A percentile compares a stretch with the other conserved stretches of the same genome.
Conservation (phyloP, 2,797 vertebrate genomes). For the Anguilla megastoma region DNA sequence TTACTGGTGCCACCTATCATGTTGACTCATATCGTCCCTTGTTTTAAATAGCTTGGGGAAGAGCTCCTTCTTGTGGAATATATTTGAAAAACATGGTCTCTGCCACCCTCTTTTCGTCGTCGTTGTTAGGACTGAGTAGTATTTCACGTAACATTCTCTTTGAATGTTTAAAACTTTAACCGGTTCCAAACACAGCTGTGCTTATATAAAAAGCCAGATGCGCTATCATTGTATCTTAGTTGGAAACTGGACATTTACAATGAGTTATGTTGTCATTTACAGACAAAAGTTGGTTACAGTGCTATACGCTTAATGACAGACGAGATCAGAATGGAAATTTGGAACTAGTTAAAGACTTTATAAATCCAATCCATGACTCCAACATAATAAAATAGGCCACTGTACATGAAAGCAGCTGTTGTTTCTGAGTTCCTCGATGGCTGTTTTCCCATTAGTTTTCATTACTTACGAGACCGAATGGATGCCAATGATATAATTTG, state of each 20-base stretch:
- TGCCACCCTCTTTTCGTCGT: not conserved
- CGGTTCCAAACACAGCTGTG: not conserved
- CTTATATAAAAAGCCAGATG: too few relatives aligned
- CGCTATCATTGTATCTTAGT: not conserved
- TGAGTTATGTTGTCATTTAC: not conserved
- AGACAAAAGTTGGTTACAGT: not conserved
- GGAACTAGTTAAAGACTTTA: not conserved
- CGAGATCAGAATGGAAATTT: not conserved
- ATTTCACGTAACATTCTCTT: not conserved
- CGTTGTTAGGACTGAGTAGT: not conserved
- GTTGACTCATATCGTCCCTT: not conserved
- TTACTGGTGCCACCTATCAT: not conserved
- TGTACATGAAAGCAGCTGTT: too few relatives aligned
- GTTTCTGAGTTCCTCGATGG: too few relatives aligned
- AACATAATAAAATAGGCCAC: too few relatives aligned
- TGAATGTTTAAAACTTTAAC: not conserved
- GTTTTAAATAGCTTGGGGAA: conserved; percentile 10
- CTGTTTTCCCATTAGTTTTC: not conserved
- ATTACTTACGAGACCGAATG: not conserved
- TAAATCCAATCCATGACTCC: not conserved
- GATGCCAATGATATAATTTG: too few relatives aligned
- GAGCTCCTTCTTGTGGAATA: conserved; percentile 35
- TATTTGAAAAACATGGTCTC: not conserved
- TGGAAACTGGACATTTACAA: not conserved
- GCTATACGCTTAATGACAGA: not conserved